Conservation (phyloP, 2,888 invertebrate genomes). For the Drosophila recens region DNA sequence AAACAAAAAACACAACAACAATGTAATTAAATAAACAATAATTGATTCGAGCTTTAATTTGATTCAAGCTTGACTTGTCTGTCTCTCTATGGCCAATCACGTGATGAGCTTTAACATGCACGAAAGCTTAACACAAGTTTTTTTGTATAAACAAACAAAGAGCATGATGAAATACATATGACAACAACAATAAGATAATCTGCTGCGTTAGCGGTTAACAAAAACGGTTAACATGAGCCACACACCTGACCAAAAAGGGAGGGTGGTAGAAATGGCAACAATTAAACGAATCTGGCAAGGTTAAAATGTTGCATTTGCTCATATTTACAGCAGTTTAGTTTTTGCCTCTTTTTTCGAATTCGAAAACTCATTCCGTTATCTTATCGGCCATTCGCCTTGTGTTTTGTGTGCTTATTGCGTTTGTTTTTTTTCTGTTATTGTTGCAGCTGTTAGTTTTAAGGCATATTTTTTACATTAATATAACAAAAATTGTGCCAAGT, state of each 20-base stretch:
- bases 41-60: slow-evolving; percentile 26
- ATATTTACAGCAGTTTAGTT: slow-evolving; percentile 21
- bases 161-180: slow-evolving; percentile 44
- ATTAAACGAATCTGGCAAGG: background rate
- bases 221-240: slow-evolving; percentile 23
- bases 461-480: slow-evolving; percentile 13
- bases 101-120: slow-evolving; percentile 45
- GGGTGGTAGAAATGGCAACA: slow-evolving; percentile 21
- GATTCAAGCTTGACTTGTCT: slow-evolving; percentile 12
- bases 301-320: background rate
- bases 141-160: slow-evolving; percentile 29
- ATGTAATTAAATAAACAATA: slow-evolving; percentile 6
- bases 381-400: slow-evolving; percentile 66
- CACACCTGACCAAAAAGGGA: background rate
- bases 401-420: slow-evolving; percentile 14
- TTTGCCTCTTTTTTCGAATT: slow-evolving; percentile 33
- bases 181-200: slow-evolving; percentile 17
- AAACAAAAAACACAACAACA: slow-evolving; percentile 17
- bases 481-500: slow-evolving; percentile 51
- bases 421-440: slow-evolving; percentile 10
- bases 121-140: slow-evolving; percentile 16
- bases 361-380: slow-evolving; percentile 52
- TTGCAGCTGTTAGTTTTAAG: slow-evolving; percentile 3
- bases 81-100: slow-evolving; percentile 28
- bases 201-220: slow-evolving; percentile 16